Base-by-base conservation (phyloP, 2,113 vertebrate genomes). In the Ictalurus punctatus region DNA sequence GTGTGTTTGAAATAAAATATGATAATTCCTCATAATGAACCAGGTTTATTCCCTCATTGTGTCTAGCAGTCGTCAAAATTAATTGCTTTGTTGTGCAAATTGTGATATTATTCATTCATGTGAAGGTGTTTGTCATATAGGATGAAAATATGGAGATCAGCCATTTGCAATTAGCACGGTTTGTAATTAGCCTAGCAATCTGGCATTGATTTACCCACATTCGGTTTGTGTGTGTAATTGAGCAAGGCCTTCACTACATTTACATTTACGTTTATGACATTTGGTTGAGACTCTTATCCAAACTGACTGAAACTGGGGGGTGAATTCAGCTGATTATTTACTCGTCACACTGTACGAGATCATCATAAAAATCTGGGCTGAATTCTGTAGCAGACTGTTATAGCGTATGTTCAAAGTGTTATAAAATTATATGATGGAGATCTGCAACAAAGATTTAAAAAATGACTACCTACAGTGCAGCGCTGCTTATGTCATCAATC, bases 181-280 rank as follows among this genome's bases (percentile, higher is more conserved):
- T 56, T 25, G 67, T 73, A 61, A 86, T 86, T 78, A 86, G 67
- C 81, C 73, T 48, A 79, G 87, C 81, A 84, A 84, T 73, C 87
- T 76, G 65, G 13, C 30, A 16, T 40, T 58, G 86, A 83, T 59
- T 81, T 81, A 54, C 34, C 65, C 56, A 19, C 27, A n/a, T 61
- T 86, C 23, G 25, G 63, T 86, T 78, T 37, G 81, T 40, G 56
- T 59, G 71, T 48, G 85, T 44, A 76, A 76, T 61, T 71, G 56
- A 78, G 19, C 71, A 14, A 25, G 23, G 52, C 54, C 10, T 48
- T 71, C 13, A 74, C 52, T 61, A 83, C 81, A 40, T 83, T 63
- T 83, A 4, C 80, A 59, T 58, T 82, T 34, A 37, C 34, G 16
- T 40, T 63, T 40, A 83, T 40, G 69, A 86, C 25, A 54, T 71